These are phyloP conservation scores for Lutjanus argentimaculatus DNA, from an alignment of 2,797 vertebrate genomes.

Conservation along the genomic window DNA sequence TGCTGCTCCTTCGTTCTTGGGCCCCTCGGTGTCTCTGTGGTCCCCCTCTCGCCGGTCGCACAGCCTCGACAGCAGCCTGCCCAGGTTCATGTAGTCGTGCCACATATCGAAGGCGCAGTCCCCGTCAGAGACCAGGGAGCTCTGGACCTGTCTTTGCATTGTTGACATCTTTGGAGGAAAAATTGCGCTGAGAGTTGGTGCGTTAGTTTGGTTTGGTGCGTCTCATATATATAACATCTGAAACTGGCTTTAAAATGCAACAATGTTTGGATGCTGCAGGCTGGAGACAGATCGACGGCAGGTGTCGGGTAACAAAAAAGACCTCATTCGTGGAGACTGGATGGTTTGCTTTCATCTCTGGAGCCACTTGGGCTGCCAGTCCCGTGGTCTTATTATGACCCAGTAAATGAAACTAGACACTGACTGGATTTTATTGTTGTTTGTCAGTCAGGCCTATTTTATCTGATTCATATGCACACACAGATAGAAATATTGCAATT, in stretches of 20 bases:
- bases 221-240: constrained; percentile 49
- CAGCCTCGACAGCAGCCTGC: constrained; percentile 67
- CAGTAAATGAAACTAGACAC: background rate
- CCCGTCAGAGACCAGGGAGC: background rate
- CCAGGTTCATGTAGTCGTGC: constrained; percentile 89
- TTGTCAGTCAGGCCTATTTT: too few species aligned
- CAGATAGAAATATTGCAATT: too few species aligned
- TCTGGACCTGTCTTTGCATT: constrained; percentile 13
- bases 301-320: constrained; percentile 9
- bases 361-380: background rate
- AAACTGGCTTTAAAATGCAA: constrained; percentile 21
- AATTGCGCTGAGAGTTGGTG: background rate
- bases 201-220: background rate
- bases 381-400: background rate
- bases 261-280: constrained; percentile 24
- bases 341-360: constrained; percentile 23
- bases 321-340: accelerated
- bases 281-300: background rate
- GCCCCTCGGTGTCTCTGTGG: background rate
- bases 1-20: background rate
- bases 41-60: background rate
- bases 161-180: constrained; percentile 14
- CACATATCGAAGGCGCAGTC: constrained; percentile 84
- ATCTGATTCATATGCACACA: too few species aligned
- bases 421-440: too few species aligned